These are phyloP conservation scores for Drosophila multiciliata DNA, from an alignment of 2,888 invertebrate species.

Conservation along the genomic window DNA sequence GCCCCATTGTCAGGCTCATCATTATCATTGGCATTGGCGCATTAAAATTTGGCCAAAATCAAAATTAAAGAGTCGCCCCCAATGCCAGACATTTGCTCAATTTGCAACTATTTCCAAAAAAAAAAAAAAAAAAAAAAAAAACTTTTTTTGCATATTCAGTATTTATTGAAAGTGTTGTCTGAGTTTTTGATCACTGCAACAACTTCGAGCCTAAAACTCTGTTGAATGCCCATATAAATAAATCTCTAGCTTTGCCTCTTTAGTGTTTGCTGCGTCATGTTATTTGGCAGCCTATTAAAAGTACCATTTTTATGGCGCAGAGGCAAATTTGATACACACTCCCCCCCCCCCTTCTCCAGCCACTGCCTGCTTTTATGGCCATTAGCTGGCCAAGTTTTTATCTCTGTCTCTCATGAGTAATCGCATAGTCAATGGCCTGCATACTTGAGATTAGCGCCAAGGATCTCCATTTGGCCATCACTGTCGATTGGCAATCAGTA, in stretches of 20 bases:
- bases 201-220: not conserved
- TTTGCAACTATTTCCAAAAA: not conserved
- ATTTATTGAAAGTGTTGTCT: not conserved
- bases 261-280: not conserved
- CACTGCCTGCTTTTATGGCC: slow-evolving; percentile 25
- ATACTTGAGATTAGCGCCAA: slow-evolving; percentile 43
- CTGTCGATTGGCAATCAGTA: slow-evolving; percentile 24
- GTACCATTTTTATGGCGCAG: slow-evolving; percentile 19
- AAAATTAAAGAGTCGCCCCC: slow-evolving; percentile 13
- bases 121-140: not conserved
- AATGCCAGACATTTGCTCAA: not conserved
- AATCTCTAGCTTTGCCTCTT: slow-evolving; percentile 1
- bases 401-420: slow-evolving; percentile 52
- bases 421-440: slow-evolving; percentile 44
- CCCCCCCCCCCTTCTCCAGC: not conserved
- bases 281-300: slow-evolving; percentile 38
- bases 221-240: not conserved
- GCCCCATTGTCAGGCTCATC: slow-evolving; percentile 40
- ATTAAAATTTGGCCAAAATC: slow-evolving; percentile 29
- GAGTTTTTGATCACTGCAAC: not conserved
- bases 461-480: slow-evolving; percentile 14
- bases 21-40: slow-evolving; percentile 32
- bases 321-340: slow-evolving; percentile 20
- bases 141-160: not conserved
- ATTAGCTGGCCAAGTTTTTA: slow-evolving; percentile 54